Conservation (phyloP, 2,113 vertebrate species). For the Apaloderma vittatum region DNA sequence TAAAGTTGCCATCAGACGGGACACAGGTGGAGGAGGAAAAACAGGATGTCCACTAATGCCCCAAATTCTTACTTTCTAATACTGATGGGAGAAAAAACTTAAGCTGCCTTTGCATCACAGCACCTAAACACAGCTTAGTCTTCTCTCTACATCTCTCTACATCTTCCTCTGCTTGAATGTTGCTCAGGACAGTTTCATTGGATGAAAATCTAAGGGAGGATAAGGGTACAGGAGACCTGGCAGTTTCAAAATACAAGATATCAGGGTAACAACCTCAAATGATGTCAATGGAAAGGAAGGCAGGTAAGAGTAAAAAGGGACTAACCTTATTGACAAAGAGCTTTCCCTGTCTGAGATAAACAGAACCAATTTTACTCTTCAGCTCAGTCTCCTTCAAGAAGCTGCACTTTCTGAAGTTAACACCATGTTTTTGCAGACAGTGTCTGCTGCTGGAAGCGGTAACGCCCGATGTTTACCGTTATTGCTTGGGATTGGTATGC, state of each 20-base stretch:
- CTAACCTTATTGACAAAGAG: not conserved
- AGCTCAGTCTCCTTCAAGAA: no score
- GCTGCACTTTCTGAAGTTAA: no score
- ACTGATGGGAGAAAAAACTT: not conserved
- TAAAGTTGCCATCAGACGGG: not conserved
- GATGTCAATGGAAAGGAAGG: not conserved
- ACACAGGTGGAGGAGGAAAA: not conserved
- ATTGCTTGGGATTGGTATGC: no score
- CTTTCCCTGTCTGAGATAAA: no score
- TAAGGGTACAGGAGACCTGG: not conserved
- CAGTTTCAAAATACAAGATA: not conserved
- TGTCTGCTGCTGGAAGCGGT: no score
- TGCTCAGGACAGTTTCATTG: not conserved
- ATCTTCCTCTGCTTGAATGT: not conserved
- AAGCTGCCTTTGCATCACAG: not conserved
- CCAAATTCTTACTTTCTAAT: not conserved
- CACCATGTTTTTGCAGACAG: no score
- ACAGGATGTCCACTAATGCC: not conserved
- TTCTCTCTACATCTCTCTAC: not conserved
- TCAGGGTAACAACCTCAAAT: not conserved
- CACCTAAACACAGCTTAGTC: not conserved
- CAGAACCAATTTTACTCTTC: no score
- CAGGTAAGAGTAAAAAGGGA: not conserved
- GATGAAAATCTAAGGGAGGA: not conserved
- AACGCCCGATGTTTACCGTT: no score